A percentile compares a stretch with the other conserved stretches of the same genome.
Conservation (phyloP, 2,113 vertebrate genomes). For the Aegithalos caudatus region DNA sequence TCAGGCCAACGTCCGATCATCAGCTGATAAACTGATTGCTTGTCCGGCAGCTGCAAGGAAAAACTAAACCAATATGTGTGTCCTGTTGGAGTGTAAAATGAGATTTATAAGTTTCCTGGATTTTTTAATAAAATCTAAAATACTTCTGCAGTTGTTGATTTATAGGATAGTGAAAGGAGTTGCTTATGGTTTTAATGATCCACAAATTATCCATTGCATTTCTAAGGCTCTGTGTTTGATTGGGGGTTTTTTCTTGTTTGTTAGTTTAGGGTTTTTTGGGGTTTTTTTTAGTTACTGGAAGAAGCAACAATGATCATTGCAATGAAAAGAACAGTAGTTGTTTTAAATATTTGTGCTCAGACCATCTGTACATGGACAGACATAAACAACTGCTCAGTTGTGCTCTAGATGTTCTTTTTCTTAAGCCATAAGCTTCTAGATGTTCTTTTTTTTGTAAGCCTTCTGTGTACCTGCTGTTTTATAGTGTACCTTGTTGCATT, state of each 20-base stretch:
- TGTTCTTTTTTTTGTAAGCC: background rate
- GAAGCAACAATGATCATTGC: background rate
- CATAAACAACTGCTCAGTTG: background rate
- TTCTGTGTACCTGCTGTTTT: background rate
- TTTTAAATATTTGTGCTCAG: background rate
- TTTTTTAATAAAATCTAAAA: constrained; percentile 33
- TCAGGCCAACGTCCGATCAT: background rate
- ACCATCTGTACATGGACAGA: background rate
- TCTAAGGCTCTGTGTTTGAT: background rate
- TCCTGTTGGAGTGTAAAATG: background rate
- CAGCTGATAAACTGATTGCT: background rate
- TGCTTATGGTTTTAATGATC: constrained; percentile 17
- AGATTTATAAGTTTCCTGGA: background rate
- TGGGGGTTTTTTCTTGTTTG: background rate
- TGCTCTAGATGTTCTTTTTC: background rate
- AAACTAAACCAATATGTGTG: background rate
- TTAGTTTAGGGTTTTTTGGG: background rate
- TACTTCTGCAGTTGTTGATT: background rate
- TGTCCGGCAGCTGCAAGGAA: background rate
- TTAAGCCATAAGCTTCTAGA: no score
- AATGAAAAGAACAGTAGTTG: background rate
- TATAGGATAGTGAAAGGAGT: background rate
- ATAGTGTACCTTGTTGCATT: background rate
- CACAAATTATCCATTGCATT: background rate
- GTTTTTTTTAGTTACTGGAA: background rate